Percentiles rank a stretch among this genome's conserved stretches.
Evolutionary conservation across 2,797 vertebrate genomes (phyloP).

Genomic region (Notamacropus eugenii): DNA sequence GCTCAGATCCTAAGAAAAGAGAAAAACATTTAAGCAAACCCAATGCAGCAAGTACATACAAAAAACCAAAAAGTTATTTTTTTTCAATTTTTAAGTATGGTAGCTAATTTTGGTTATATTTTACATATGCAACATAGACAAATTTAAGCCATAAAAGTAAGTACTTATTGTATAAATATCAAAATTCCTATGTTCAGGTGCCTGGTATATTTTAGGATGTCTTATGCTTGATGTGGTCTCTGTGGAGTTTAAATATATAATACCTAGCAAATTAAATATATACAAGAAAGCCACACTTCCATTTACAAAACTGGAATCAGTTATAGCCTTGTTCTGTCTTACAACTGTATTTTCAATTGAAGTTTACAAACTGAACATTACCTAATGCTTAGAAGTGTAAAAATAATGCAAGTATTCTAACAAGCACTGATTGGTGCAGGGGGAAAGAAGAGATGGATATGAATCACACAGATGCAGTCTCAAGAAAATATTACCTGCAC

Average conservation of each 20-base stretch:
- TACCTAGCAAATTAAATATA: constrained; percentile 31
- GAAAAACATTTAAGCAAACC: constrained; percentile 61
- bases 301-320: background rate
- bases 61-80: constrained; percentile 43
- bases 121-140: background rate
- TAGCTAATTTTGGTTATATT: constrained; percentile 34
- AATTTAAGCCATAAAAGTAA: background rate
- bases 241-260: constrained; percentile 38
- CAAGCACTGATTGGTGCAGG: background rate
- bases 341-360: background rate
- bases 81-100: constrained; percentile 16
- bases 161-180: background rate
- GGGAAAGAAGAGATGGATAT: background rate
- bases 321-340: background rate
- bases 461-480: background rate
- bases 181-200: constrained; percentile 30
- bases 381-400: background rate
- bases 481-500: background rate
- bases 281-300: background rate
- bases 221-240: constrained; percentile 35
- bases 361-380: background rate
- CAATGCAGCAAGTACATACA: constrained; percentile 23
- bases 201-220: constrained; percentile 1
- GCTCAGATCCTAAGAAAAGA: constrained; percentile 93
- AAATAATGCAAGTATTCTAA: background rate